These are phyloP conservation scores for Papilio machaon DNA, from an alignment of 1,140 invertebrate species.

Conservation along the genomic window DNA sequence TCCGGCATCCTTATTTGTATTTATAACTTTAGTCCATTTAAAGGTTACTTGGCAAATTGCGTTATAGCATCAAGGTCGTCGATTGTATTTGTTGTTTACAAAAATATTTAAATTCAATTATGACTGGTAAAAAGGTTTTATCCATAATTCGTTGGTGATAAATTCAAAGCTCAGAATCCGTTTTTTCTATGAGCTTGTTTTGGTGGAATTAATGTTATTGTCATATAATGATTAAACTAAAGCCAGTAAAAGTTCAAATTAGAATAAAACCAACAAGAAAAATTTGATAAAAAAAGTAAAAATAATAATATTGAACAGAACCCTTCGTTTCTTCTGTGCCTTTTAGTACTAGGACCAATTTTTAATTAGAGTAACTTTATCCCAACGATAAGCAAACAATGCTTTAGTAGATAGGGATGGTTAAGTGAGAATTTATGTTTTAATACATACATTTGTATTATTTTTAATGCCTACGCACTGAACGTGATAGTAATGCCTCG, in stretches of 20 bases:
- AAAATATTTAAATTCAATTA: not conserved
- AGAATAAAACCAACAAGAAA: not conserved
- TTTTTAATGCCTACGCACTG: conserved; percentile 50
- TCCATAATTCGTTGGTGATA: not conserved
- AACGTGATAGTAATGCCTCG: conserved; percentile 24
- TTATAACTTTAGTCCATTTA: conserved; percentile 19
- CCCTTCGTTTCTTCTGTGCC: conserved; percentile 36
- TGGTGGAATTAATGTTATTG: no score
- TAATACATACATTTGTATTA: conserved; percentile 50
- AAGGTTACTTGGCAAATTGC: not conserved
- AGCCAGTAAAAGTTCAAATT: not conserved
- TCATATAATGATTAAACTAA: not conserved
- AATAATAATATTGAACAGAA: not conserved
- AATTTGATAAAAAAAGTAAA: not conserved
- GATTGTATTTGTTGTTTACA: conserved; percentile 17
- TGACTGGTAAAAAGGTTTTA: not conserved
- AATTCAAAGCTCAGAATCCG: not conserved
- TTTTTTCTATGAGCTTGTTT: not conserved
- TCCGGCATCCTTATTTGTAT: not conserved
- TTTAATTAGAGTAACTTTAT: conserved; percentile 69
- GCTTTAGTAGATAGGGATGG: conserved; percentile 55
- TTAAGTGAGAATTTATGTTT: conserved; percentile 77
- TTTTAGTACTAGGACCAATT: conserved; percentile 65
- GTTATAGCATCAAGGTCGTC: conserved; percentile 1
- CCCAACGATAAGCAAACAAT: conserved; percentile 67